Conservation (phyloP, 2,888 invertebrate genomes). For the Noctuana brunneofusca region DNA sequence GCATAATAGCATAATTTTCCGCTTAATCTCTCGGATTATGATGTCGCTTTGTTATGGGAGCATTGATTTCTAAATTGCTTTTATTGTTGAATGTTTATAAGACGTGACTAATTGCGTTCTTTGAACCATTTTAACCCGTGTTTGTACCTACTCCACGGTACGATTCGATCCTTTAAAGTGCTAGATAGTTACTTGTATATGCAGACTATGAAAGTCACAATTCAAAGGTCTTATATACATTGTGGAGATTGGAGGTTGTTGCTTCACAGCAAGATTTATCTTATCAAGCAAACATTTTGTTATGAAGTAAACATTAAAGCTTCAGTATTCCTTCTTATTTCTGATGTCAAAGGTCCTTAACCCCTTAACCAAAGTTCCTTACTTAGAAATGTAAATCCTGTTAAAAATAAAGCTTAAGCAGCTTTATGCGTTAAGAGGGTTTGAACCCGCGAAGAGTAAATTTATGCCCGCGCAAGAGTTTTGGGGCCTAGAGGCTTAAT, state of each 20-base stretch:
- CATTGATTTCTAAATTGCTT: constrained; percentile 14
- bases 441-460: constrained; percentile 48
- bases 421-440: constrained; percentile 44
- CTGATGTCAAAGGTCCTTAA: neutral
- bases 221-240: neutral
- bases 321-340: neutral
- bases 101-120: neutral
- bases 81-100: neutral
- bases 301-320: constrained; percentile 2
- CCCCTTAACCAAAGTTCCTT: constrained; percentile 1
- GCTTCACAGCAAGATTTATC: neutral
- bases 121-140: neutral
- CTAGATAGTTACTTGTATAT: neutral
- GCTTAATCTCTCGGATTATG: neutral
- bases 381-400: constrained; percentile 26
- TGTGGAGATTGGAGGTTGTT: neutral
- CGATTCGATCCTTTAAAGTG: neutral
- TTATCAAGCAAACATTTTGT: neutral
- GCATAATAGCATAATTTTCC: neutral
- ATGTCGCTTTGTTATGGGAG: neutral
- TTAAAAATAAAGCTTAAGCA: constrained; percentile 39
- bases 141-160: neutral
- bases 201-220: neutral
- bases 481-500: constrained; percentile 52
- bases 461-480: constrained; percentile 52